Evolutionary conservation across 2,797 vertebrate genomes (phyloP).

Genomic region (Buceros bicornis): DNA sequence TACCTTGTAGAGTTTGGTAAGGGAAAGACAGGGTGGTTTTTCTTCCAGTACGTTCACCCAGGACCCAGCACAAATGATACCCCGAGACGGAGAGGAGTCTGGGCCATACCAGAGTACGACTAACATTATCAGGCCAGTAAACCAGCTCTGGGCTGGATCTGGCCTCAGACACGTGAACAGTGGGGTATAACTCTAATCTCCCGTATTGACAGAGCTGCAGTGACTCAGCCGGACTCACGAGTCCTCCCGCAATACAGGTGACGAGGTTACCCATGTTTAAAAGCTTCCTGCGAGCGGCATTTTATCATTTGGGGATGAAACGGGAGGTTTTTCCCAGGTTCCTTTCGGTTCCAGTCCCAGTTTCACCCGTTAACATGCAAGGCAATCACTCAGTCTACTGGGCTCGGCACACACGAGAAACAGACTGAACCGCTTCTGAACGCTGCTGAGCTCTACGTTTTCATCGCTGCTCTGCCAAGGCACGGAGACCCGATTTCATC

Average conservation of each 20-base stretch:
- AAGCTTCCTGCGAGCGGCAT: not conserved
- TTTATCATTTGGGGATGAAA: not conserved
- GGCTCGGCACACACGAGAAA: not conserved
- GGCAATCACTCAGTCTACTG: not conserved
- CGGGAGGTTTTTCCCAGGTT: not conserved
- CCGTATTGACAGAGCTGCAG: not conserved
- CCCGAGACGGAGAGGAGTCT: not conserved
- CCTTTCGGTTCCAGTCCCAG: not conserved
- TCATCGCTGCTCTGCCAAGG: not conserved
- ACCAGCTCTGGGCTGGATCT: not conserved
- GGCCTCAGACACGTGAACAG: not conserved
- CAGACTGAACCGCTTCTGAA: not conserved
- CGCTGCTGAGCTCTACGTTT: rapidly evolving
- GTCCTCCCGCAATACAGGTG: conserved; percentile 2
- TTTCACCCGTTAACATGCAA: not conserved
- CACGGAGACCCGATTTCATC: not conserved
- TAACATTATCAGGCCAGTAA: not conserved
- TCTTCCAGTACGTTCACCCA: not conserved
- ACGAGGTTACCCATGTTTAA: not conserved
- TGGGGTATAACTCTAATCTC: not conserved
- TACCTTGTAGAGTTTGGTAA: not conserved
- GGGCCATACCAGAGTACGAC: not conserved
- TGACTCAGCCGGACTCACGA: conserved; percentile 19
- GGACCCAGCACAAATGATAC: not conserved
- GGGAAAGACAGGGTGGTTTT: not conserved